These are phyloP conservation scores for Aphrophora alni DNA, from an alignment of 2,888 invertebrate species.

Conservation along the genomic window DNA sequence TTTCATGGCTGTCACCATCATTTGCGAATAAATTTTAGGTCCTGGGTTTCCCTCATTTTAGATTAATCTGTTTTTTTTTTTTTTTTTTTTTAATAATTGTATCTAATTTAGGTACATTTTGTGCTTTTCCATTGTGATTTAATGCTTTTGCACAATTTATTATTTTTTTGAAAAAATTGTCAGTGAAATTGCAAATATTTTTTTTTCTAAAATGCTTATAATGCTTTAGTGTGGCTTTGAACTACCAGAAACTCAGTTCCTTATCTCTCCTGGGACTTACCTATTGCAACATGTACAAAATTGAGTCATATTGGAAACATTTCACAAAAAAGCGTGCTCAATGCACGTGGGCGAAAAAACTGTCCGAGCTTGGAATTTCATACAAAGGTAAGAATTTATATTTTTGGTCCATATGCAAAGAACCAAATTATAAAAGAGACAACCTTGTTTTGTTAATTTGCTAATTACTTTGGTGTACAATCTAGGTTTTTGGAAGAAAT, in stretches of 20 bases:
- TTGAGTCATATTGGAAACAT: conserved; percentile 47
- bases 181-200: not conserved
- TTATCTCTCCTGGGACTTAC: conserved; percentile 18
- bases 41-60: no score
- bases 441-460: no score
- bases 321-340: conserved; percentile 46
- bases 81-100: no score
- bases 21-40: no score
- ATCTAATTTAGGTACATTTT: no score
- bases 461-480: no score
- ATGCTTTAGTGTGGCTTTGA: conserved; percentile 10
- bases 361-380: conserved; percentile 54
- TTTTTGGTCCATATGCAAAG: no score
- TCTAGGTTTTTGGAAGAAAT: no score
- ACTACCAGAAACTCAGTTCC: conserved; percentile 19
- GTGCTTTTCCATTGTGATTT: not conserved
- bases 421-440: no score
- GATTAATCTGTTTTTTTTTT: no score
- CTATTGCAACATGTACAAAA: conserved; percentile 46
- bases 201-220: not conserved
- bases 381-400: conserved; percentile 52
- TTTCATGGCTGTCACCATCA: no score
- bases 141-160: not conserved
- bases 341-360: conserved; percentile 53
- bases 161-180: not conserved